Conservation (phyloP, 1,140 invertebrate species). For the Drosophila pandora region DNA sequence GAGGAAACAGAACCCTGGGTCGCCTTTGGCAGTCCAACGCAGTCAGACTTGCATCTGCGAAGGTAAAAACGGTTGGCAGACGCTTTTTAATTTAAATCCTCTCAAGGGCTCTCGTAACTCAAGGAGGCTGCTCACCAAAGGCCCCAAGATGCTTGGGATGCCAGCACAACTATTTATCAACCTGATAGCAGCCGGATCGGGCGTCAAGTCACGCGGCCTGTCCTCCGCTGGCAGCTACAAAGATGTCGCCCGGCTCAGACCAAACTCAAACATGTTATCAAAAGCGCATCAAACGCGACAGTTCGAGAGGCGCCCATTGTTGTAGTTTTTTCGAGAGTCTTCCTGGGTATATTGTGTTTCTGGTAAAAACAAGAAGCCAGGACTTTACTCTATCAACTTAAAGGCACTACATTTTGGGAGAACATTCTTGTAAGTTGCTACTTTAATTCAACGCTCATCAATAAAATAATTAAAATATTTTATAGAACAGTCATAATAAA, state of each 20-base stretch:
- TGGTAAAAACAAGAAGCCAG: neutral
- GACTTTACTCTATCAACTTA: neutral
- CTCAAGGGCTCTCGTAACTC: slow-evolving; percentile 49
- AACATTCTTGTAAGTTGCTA: no score
- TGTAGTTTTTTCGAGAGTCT: slow-evolving; percentile 3
- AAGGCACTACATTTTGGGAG: neutral
- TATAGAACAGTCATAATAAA: no score
- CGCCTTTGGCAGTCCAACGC: slow-evolving; percentile 9
- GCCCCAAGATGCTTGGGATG: slow-evolving; percentile 4
- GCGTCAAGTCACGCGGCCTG: slow-evolving; percentile 12
- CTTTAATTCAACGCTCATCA: no score
- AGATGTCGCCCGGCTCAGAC: slow-evolving; percentile 29
- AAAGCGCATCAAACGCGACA: slow-evolving; percentile 68
- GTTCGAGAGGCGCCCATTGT: slow-evolving; percentile 40
- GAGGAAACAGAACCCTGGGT: neutral
- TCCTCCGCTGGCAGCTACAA: slow-evolving; percentile 27
- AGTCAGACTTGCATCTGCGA: slow-evolving; percentile 8
- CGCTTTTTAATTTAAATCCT: slow-evolving; percentile 66
- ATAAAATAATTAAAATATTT: no score
- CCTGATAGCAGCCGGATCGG: slow-evolving; percentile 18
- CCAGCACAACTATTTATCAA: slow-evolving; percentile 51
- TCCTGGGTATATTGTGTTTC: neutral
- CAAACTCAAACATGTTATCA: slow-evolving; percentile 73
- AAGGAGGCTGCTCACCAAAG: slow-evolving; percentile 16
- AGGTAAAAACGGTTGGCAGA: slow-evolving; percentile 23